Evolutionary conservation across 2,113 vertebrate genomes (phyloP).

Genomic region (Chauna torquata): DNA sequence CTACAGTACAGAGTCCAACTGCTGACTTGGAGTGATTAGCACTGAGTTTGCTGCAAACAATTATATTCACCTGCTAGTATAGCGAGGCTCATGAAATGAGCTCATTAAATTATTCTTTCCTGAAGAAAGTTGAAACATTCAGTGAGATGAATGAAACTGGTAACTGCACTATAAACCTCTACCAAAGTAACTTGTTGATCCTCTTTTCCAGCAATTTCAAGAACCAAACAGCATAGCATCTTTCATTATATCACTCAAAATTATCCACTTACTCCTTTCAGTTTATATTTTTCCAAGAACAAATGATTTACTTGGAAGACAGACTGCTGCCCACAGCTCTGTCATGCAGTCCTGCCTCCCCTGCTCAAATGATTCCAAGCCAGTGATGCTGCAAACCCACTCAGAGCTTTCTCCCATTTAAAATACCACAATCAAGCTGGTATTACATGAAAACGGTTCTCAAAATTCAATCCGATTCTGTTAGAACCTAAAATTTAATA

Average conservation of each 20-base stretch:
- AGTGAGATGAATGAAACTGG: not conserved
- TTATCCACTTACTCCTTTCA: constrained; percentile 2
- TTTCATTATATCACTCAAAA: constrained; percentile 33
- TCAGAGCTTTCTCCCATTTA: not conserved
- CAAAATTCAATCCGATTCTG: constrained; percentile 32
- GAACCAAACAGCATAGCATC: constrained; percentile 10
- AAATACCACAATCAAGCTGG: constrained; percentile 13
- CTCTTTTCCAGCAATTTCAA: constrained; percentile 41
- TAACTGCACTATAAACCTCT: not conserved
- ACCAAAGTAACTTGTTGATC: not conserved
- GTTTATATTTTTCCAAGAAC: not conserved
- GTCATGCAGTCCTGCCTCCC: not conserved
- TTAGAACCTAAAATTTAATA: constrained; percentile 59
- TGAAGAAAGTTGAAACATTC: not conserved
- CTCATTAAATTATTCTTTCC: not conserved
- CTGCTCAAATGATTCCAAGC: not conserved
- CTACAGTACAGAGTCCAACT: not conserved
- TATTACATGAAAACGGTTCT: constrained; percentile 41
- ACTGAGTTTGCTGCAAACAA: not conserved
- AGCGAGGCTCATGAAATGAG: not conserved
- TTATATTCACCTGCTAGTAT: not conserved
- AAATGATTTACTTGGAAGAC: constrained; percentile 17
- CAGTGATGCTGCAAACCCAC: not conserved
- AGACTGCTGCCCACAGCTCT: not conserved
- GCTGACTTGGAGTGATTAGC: not conserved